Evolutionary conservation across 1,140 invertebrate genomes (phyloP).

Genomic region (Belonocnema kinseyi): DNA sequence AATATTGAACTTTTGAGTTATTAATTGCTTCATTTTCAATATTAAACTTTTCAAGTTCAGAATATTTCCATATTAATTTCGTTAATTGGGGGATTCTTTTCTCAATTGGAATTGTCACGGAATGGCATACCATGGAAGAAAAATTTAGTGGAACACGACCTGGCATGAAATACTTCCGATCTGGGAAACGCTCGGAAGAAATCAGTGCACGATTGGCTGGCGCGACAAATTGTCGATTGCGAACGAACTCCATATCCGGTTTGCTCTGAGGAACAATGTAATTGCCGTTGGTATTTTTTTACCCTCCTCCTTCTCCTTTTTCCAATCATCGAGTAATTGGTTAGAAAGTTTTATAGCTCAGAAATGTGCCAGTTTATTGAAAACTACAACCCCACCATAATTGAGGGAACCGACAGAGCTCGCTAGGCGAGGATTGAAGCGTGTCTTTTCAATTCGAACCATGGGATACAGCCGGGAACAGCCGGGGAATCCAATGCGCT

Average conservation of each 20-base stretch:
- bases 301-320: background rate
- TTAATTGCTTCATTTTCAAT: no score
- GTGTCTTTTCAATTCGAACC: slow-evolving; percentile 1
- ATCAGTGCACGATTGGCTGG: slow-evolving; percentile 14
- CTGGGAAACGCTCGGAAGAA: background rate
- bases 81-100: no score
- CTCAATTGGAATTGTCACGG: background rate
- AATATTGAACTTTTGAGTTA: no score
- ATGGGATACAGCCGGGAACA: background rate
- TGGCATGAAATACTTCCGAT: slow-evolving; percentile 40
- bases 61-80: no score
- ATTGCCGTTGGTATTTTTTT: slow-evolving; percentile 1
- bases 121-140: background rate
- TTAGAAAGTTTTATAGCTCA: slow-evolving; percentile 4
- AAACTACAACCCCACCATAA: background rate
- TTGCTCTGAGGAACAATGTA: slow-evolving; percentile 23
- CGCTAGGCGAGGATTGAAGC: background rate
- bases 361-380: slow-evolving; percentile 4
- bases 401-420: background rate
- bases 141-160: slow-evolving; percentile 36
- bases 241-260: slow-evolving; percentile 11
- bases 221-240: slow-evolving; percentile 29
- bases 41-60: no score
- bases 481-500: background rate
- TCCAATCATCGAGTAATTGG: background rate